Base-by-base conservation (phyloP, 2,888 invertebrate genomes). In the Aethes cnicana region DNA sequence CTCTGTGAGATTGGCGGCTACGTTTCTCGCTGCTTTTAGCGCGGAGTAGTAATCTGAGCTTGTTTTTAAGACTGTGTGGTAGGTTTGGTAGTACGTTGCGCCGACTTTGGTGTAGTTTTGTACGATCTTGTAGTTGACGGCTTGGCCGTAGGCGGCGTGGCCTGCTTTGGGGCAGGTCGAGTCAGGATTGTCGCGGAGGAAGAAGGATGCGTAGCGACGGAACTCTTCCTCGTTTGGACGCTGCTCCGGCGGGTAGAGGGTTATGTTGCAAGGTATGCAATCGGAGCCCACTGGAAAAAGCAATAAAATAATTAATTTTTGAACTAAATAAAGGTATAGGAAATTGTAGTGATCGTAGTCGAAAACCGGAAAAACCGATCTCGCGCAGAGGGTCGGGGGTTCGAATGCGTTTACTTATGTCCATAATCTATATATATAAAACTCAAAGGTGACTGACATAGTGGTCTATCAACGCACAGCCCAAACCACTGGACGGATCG, bases 21-120 rank as follows among this genome's bases (percentile, higher is more conserved):
- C 91, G 4, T 85, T 83, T 55, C 98, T 90, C 0, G 98, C 97
- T 8, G 94, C 93, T 55, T 94, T 91, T 77, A 99, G 88, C 0
- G 98, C 95, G 12, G 93, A 92, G 67, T 97, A 98, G 77, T 96
- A 99, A 77, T 99, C 99, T 6, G 91, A 83, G 0, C 98, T 97
- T 0, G 94, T 93, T 81, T 96, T 97, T 32, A 99, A 82, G 12
- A 98, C 95, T 0, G 96, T 95, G 86, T 99, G 99, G 83, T 97
- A 99, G 0, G 96, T 92, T 55, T 76, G 97, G 81, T 97, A 99
- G 78, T 97, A 97, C 0, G 96, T 95, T 0, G 98, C 95, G 0
- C 92, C 93, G 0, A 96, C 92, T 2, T 73, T 64, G 0, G 92
- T 82, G n/a, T 37, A 46, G 17, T 82, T 28, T 1, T 26, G 2